A percentile compares a stretch with the other conserved stretches of the same genome.
Evolutionary conservation across 2,888 invertebrate species (phyloP).

Genomic region (Drosophila subquinaria): DNA sequence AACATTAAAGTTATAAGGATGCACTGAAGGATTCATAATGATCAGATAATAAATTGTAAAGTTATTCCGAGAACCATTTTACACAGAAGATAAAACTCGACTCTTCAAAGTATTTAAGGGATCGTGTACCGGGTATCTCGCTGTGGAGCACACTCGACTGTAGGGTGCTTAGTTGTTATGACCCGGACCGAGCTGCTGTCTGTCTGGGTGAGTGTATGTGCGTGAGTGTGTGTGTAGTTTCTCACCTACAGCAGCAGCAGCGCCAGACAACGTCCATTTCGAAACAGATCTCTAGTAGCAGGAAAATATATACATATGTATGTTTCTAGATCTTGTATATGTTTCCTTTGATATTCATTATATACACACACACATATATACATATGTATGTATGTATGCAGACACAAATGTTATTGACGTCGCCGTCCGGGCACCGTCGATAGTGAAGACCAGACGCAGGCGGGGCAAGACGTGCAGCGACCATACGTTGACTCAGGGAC

Average conservation of each 20-base stretch:
- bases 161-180: constrained; percentile 20
- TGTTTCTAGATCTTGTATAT: constrained; percentile 20
- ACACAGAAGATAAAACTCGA: no score
- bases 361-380: constrained; percentile 14
- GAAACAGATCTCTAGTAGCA: constrained; percentile 39
- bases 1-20: no score
- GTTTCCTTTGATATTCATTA: constrained; percentile 55
- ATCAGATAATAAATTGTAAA: no score
- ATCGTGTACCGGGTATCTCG: neutral
- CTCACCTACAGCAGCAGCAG: constrained; percentile 61
- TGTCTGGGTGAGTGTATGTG: constrained; percentile 8
- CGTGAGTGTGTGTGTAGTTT: constrained; percentile 40
- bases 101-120: no score
- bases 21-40: no score
- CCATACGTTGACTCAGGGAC: constrained; percentile 45
- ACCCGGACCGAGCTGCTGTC: constrained; percentile 36
- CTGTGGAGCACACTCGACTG: neutral
- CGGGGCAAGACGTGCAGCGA: constrained; percentile 22
- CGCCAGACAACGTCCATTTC: constrained; percentile 40
- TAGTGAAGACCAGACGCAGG: constrained; percentile 41
- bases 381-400: constrained; percentile 39
- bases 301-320: constrained; percentile 12
- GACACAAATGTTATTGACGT: constrained; percentile 78
- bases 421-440: constrained; percentile 59
- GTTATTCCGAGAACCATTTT: no score